Conservation (phyloP, 2,113 vertebrate species). For the Camelus dromedarius region DNA sequence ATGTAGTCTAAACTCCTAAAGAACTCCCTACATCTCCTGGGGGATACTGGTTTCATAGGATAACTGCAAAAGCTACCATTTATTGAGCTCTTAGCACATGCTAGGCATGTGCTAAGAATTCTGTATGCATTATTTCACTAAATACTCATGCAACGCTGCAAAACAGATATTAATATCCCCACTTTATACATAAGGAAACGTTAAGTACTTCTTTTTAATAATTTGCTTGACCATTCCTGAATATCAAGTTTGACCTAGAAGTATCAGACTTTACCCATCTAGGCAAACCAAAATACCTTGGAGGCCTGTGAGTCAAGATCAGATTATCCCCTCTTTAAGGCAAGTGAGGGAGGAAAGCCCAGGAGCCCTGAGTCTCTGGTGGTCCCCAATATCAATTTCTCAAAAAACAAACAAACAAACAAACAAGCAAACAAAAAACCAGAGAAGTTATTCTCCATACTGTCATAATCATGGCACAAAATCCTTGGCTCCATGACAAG, state of each 20-base stretch:
- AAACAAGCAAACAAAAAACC: neutral
- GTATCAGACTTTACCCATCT: neutral
- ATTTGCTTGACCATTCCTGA: neutral
- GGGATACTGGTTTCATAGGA: neutral
- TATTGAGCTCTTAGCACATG: neutral
- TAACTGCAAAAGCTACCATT: neutral
- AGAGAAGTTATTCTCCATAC: neutral
- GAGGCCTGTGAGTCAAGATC: neutral
- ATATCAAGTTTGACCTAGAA: neutral
- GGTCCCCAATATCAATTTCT: neutral
- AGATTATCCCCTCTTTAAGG: neutral
- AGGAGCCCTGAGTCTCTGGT: neutral
- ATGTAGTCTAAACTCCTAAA: neutral
- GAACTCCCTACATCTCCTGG: neutral
- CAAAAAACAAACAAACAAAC: too few species aligned
- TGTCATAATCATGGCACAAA: neutral
- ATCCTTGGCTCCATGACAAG: neutral
- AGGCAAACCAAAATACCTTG: neutral
- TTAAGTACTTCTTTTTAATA: neutral
- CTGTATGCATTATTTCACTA: neutral
- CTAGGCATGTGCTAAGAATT: neutral
- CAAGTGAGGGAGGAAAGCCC: neutral
- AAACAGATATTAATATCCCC: neutral
- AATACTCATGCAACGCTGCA: neutral
- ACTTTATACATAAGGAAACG: neutral